Conservation (phyloP, 2,888 invertebrate species). For the Pristionchus exspectatus region DNA sequence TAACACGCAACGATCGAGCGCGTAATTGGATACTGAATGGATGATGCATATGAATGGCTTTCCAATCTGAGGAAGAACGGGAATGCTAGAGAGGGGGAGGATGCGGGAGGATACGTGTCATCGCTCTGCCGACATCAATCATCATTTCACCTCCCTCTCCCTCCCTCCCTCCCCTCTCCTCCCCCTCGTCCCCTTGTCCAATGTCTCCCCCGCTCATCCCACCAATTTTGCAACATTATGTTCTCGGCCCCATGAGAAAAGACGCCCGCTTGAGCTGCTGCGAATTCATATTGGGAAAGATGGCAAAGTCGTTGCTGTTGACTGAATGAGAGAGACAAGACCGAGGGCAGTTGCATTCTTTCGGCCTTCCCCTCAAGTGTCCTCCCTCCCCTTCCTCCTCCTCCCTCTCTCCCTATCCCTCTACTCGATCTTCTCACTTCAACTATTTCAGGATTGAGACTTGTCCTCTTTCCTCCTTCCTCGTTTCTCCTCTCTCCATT, state of each 20-base stretch:
- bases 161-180: neutral
- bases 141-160: constrained; percentile 40
- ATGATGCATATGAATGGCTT: constrained; percentile 11
- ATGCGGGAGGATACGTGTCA: neutral
- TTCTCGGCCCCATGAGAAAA: constrained; percentile 46
- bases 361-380: neutral
- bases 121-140: constrained; percentile 44
- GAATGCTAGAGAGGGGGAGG: neutral
- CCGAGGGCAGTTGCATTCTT: constrained; percentile 32
- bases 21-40: constrained; percentile 29
- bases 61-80: neutral
- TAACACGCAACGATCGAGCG: neutral
- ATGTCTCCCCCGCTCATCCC: constrained; percentile 8
- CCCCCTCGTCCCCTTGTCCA: constrained; percentile 13
- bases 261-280: neutral
- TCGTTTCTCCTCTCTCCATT: neutral
- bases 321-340: constrained; percentile 4
- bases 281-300: constrained; percentile 38
- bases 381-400: neutral
- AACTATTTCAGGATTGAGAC: constrained; percentile 39
- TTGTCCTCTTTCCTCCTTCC: constrained; percentile 31
- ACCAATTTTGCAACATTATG: constrained; percentile 33
- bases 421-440: constrained; percentile 46
- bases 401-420: constrained; percentile 29
- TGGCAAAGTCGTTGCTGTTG: neutral